Evolutionary conservation across 2,888 invertebrate genomes (phyloP), one percentile per base, ranked within the genome.

Genomic region (Drosophila melanocephala): DNA sequence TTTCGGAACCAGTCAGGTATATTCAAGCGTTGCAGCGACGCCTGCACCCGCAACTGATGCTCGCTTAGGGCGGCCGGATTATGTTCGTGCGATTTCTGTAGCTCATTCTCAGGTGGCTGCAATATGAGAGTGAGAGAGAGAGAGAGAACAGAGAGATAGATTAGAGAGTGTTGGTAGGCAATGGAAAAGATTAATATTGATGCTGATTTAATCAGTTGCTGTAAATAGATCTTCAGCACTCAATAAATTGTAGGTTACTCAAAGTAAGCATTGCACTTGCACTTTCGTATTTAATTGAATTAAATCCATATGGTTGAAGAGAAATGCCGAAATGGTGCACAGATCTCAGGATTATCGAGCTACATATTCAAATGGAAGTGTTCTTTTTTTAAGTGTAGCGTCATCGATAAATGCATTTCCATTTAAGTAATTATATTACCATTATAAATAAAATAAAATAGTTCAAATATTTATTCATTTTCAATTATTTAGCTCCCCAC

Each of bases 51-150:
- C 82, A 98, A 95, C 94, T 99, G 98, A 94, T 98, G 98, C 94
- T 98, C 98, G 77, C 98, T 98, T 92, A 98, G 96, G 75, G 95
- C 95, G 83, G 95, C 95, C 93, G 96, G 96, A 89, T 92, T 93
- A 74, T 92, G 90, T 77, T 94, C 94, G 77, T 94, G 94, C 61
- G 93, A 93, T 95, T 97, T 97, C 94, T 97, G 97, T 93, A 98
- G 95, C 94, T 98, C 97, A 96, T 98, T 98, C 94, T 98, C 98
- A 85, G 98, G 98, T 91, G 98, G 97, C 97, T 98, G 95, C 74
- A 89, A 89, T 56, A 1, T 57, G 32, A 2, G n/a, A 35, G 7
- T 62, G 5, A 35, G 9, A 50, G 9, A 33, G 5, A 16, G 35
- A 30, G 22, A 3, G n/a, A 39, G 12, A 64, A 39, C 5, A 51